Base-by-base conservation (phyloP, 2,797 vertebrate species). In the Psittacula derbiana region DNA sequence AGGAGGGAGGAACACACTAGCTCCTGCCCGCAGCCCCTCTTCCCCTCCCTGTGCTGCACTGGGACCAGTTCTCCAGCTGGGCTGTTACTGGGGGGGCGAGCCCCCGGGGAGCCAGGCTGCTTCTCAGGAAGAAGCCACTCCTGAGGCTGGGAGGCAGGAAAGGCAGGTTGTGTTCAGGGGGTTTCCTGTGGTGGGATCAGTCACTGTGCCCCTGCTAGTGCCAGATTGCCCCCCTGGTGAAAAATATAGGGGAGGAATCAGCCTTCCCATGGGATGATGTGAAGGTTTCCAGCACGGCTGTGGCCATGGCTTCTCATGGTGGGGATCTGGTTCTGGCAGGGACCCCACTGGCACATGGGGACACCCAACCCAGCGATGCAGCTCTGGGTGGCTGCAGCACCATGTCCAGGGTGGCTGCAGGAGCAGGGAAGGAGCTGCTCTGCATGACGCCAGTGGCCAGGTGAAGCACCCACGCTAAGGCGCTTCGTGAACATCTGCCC, bases 341-440 rank as follows among this genome's bases (percentile, higher is more conserved):
- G 62, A 6, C 23, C 0, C 0, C 1, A 1, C 5, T 16, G 11
- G 57, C 10, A 5, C 2, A 0, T 13, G 57, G 46, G 46, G 50
- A 60, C 2, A 0, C 28, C 44, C 50, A 33, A 27, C 36, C 5
- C 62, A 38, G 65, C 61, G 46, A 0, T 3, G 2, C 1, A 8
- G 64, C 43, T 43, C 60, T 2, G 2, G n/a, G 36, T 10, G 36
- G 36, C 36, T 36, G 36, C 36, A 36, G 36, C 36, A 36, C 64
- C 5, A 0, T 43, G 73, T 15, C 83, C 71, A 1, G 36, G 41
- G 25, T 15, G 61, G 49, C 14, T 7, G 23, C 47, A 28, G 73
- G 15, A 24, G 44, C 19, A 55, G 50, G 30, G 76, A 79, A 41
- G 21, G 60, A 80, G 11, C 36, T 1, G 0, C 52, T 52, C 64